phyloP scores from a whole-genome alignment of 1,140 invertebrate genomes.

The Harlomillsia oculata region DNA sequence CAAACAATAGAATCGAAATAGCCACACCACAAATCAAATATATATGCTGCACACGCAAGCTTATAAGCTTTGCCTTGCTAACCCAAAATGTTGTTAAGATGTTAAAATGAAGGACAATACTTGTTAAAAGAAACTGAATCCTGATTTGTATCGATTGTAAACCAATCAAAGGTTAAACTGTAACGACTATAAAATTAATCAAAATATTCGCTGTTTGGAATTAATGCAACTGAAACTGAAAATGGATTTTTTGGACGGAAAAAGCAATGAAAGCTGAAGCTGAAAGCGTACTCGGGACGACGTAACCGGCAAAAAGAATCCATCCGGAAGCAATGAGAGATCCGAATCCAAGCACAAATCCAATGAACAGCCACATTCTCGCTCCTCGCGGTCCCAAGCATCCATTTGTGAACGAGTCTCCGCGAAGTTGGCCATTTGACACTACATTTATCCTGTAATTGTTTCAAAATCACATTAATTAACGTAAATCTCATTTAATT shows the following conservation, averaged over 20 bases:
- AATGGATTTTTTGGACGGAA: constrained; percentile 1
- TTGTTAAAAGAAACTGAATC: too few relatives aligned
- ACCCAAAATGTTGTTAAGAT: background rate
- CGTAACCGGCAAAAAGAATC: constrained; percentile 74
- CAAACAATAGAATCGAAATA: too few relatives aligned
- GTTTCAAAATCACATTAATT: background rate
- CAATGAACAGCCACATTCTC: constrained; percentile 88
- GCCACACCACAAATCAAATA: too few relatives aligned
- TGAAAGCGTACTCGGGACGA: constrained; percentile 8
- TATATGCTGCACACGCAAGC: too few relatives aligned
- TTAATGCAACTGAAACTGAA: background rate
- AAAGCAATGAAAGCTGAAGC: constrained; percentile 1
- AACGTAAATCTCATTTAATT: constrained; percentile 1
- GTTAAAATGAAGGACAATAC: background rate
- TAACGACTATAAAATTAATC: too few relatives aligned
- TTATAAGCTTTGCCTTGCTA: too few relatives aligned
- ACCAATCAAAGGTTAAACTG: background rate
- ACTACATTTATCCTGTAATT: constrained; percentile 79
- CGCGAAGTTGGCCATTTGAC: constrained; percentile 84
- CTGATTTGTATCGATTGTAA: background rate
- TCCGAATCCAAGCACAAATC: constrained; percentile 92
- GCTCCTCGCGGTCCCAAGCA: constrained; percentile 81
- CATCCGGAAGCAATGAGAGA: constrained; percentile 88
- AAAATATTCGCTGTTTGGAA: too few relatives aligned
- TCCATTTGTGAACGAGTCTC: constrained; percentile 74